phyloP scores from a whole-genome alignment of 2,888 invertebrate species.

The Platynereis dumerilii region DNA sequence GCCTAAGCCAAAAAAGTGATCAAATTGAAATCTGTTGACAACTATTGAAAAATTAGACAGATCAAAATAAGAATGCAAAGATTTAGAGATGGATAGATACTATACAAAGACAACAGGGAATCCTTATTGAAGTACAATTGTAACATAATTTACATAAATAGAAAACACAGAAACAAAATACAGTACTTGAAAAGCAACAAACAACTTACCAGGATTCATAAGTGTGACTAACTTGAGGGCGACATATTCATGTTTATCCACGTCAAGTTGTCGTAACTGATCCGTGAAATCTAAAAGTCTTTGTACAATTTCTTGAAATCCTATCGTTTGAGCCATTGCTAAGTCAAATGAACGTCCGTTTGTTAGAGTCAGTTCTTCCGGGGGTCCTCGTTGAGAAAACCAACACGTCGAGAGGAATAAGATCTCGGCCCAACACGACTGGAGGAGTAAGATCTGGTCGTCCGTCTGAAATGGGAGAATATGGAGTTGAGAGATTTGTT shows the following conservation, averaged over 20 bases:
- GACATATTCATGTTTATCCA: constrained; percentile 95
- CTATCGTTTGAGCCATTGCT: constrained; percentile 70
- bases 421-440: constrained; percentile 90
- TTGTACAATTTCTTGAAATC: constrained; percentile 85
- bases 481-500: no score
- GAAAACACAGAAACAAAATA: no score
- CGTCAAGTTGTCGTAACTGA: constrained; percentile 84
- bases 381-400: constrained; percentile 82
- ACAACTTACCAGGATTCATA: constrained; percentile 72
- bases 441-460: constrained; percentile 94
- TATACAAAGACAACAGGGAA: no score
- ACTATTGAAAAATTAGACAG: no score
- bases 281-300: constrained; percentile 94
- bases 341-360: constrained; percentile 71
- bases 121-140: no score
- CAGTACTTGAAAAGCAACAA: no score
- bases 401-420: constrained; percentile 67
- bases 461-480: constrained; percentile 86
- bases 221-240: constrained; percentile 94
- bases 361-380: constrained; percentile 44
- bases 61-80: no score
- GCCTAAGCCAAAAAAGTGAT: no score
- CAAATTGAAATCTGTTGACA: no score
- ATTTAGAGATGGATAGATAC: no score
- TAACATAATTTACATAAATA: no score